Evolutionary conservation across 2,888 invertebrate genomes (phyloP), one percentile per base, ranked within the genome.

Genomic region (Drosophila hamatofila): DNA sequence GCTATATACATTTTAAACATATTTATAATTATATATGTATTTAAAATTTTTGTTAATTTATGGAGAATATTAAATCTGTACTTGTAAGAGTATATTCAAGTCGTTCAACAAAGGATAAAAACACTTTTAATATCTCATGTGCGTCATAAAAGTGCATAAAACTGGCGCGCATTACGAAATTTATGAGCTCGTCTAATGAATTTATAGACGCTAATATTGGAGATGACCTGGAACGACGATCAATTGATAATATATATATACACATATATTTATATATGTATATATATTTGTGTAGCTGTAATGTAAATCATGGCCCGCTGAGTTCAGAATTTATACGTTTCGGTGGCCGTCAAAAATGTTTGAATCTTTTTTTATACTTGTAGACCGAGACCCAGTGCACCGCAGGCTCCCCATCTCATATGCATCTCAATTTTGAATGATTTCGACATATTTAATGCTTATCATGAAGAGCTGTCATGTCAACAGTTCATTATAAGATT

Each of bases 201-300:
- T 85, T 82, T 75, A 80, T 85, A 74, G 81, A 42, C 37, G 41
- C 71, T 75, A 81, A 78, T 81, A 81, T 78, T 86, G 83, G 76
- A 81, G 67, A 66, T 68, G 79, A 76, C 79, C 67, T 62, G 39
- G 49, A 68, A 60, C 30, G 58, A 61, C 55, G 74, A 81, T 82
- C 76, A 84, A 76, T 87, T 84, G 76, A 71, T 67, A 69, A 64
- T 66, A 76, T 69, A 84, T 61, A 44, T 25, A 62, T 27, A 39
- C 16, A 84, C 55, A 81, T 56, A 51, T 27, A 56, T 4, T 35
- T 33, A 52, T 25, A 61, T 59, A 73, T 69, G 73, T 6, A 49
- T 37, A 59, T 41, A 23, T 14, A 51, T 63, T 35, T 52, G 44
- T 59, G 41, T 30, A 39, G 63, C 62, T 59, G 55, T 75, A 46